Conservation (phyloP, 2,797 vertebrate species). For the Eulemur mongoz region DNA sequence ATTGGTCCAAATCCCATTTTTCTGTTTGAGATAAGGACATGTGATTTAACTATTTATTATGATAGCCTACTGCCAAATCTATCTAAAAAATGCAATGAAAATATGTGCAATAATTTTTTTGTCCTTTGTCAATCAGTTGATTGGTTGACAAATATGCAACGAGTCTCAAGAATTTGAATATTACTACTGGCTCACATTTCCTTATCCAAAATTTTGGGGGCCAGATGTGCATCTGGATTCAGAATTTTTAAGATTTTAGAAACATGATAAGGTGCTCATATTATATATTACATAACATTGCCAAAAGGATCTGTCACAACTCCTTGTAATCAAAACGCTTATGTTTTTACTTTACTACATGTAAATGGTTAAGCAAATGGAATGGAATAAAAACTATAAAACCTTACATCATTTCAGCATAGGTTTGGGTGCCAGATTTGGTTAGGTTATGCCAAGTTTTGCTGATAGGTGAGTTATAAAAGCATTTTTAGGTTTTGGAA, state of each 20-base stretch:
- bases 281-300: not conserved
- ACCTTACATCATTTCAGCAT: not conserved
- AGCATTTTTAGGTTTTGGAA: not conserved
- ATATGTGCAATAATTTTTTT: not conserved
- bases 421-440: not conserved
- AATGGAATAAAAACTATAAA: not conserved
- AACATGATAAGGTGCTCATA: not conserved
- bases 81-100: not conserved
- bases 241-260: constrained; percentile 1
- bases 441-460: not conserved
- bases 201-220: not conserved
- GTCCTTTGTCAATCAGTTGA: not conserved
- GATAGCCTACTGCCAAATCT: not conserved
- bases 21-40: not conserved
- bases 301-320: not conserved
- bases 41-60: not conserved
- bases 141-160: not conserved
- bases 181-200: not conserved
- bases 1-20: not conserved
- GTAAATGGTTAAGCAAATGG: not conserved
- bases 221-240: not conserved
- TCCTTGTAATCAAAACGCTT: not conserved
- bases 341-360: not conserved
- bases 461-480: not conserved
- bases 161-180: not conserved